Base-by-base conservation (phyloP, 2,113 vertebrate genomes). In the Brachypteracias leptosomus region DNA sequence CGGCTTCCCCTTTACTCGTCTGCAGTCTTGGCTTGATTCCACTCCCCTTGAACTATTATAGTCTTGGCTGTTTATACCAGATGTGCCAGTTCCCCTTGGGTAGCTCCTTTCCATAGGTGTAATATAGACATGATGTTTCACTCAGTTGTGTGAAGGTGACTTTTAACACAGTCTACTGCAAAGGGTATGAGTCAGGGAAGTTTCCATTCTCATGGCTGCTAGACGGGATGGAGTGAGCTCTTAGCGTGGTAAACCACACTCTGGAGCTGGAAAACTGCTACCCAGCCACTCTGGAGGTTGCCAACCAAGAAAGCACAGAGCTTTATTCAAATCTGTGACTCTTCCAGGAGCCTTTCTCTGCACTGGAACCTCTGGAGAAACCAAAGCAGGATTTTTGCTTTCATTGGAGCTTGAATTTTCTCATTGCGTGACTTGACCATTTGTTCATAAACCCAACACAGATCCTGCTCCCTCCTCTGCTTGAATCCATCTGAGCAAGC, bases 241-340 rank as follows among this genome's bases (percentile, higher is more conserved):
- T 95, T 88, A 47, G 77, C 74, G 61, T 96, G 96, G 97, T 97
- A 95, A 97, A 94, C 97, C 94, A 68, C 97, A 96, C 68, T 58
- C 26, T 3, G 44, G 67, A 94, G 87, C 88, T 94, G 85, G 88
- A 73, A 94, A 67, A 94, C 93, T 59, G 92, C 91, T 93, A 16
- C 90, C 1, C 3, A 92, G 96, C 70, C 83, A 47, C 82, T 84
- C 76, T 79, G 31, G 51, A 81, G 19, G 54, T 83, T 93, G 33
- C 85, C 95, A 90, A 74, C 77, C 92, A 62, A 92, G 73, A 85
- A 96, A 96, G 66, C 54, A 95, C 88, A 96, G 94, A 90, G 89
- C 86, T 95, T 84, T 77, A 90, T 95, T 94, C 80, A 95, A 92
- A 72, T 47, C 58, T 62, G 28, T 85, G 83, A 26, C 87, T 95